A percentile compares a stretch with the other conserved stretches of the same genome.
Conservation (phyloP, 2,113 vertebrate genomes). For the Seriola rivoliana region DNA sequence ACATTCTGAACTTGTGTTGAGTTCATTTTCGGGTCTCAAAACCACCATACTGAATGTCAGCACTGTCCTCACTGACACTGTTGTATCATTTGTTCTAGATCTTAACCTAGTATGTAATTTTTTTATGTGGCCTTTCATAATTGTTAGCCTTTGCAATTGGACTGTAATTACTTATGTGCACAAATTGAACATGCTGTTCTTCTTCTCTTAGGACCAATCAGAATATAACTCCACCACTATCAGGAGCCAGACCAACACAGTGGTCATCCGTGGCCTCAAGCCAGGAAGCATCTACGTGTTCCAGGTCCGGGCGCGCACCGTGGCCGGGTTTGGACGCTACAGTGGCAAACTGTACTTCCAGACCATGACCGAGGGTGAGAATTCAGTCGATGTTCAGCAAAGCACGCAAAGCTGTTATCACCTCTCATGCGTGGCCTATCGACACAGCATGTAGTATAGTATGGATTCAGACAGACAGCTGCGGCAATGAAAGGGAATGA, state of each 20-base stretch:
- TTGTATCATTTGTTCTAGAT: neutral
- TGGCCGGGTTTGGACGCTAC: slow-evolving; percentile 97
- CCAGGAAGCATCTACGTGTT: slow-evolving; percentile 98
- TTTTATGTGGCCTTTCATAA: slow-evolving; percentile 34
- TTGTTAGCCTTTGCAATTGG: slow-evolving; percentile 19
- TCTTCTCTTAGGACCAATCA: slow-evolving; percentile 88
- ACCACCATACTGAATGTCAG: neutral
- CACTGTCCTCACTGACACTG: slow-evolving; percentile 2
- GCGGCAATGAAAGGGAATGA: slow-evolving; percentile 35
- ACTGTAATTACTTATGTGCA: slow-evolving; percentile 50
- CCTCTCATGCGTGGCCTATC: slow-evolving; percentile 48
- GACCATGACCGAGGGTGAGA: slow-evolving; percentile 99
- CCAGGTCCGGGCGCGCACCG: slow-evolving; percentile 97
- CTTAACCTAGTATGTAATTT: slow-evolving; percentile 35
- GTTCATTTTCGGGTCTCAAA: neutral
- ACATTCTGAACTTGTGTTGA: neutral
- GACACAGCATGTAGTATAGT: slow-evolving; percentile 17
- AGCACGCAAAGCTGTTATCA: slow-evolving; percentile 62
- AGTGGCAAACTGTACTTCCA: slow-evolving; percentile 99
- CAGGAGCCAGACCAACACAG: slow-evolving; percentile 97
- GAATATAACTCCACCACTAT: slow-evolving; percentile 92
- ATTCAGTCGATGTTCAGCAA: slow-evolving; percentile 37
- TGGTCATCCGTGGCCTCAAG: slow-evolving; percentile 92
- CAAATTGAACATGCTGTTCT: slow-evolving; percentile 19
- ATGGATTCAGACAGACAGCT: slow-evolving; percentile 71